A percentile compares a stretch with the other conserved stretches of the same genome.
Conservation (phyloP, 2,113 vertebrate species). For the Tautogolabrus adspersus region DNA sequence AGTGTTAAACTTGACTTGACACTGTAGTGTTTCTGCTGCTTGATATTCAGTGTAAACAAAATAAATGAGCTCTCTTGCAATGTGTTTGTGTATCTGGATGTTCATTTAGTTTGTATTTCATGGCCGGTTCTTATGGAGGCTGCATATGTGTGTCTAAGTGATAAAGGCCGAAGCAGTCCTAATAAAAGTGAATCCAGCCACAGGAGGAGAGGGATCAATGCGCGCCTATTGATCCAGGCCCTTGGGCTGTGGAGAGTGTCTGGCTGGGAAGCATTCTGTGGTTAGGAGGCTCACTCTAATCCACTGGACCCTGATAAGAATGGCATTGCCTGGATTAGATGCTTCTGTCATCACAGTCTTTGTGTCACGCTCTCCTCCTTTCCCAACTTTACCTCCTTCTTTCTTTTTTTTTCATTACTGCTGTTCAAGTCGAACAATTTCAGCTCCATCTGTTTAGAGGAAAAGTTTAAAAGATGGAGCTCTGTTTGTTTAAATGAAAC, state of each 20-base stretch:
- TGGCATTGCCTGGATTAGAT: constrained; percentile 86
- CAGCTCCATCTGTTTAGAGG: constrained; percentile 43
- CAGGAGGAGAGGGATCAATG: constrained; percentile 83
- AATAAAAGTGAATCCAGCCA: constrained; percentile 83
- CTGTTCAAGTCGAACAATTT: constrained; percentile 64
- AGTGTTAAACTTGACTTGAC: constrained; percentile 37
- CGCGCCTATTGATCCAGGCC: constrained; percentile 83
- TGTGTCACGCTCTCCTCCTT: constrained; percentile 73
- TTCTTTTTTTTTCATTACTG: constrained; percentile 69
- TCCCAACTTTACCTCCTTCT: constrained; percentile 57
- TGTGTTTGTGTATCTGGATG: not conserved
- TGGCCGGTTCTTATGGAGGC: constrained; percentile 29
- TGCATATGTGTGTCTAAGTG: constrained; percentile 53
- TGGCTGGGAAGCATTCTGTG: constrained; percentile 83
- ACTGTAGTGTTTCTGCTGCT: not conserved
- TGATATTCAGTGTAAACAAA: constrained; percentile 48
- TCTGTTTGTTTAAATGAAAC: constrained; percentile 21
- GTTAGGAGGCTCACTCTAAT: constrained; percentile 85
- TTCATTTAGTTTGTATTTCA: constrained; percentile 22
- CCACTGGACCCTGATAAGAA: constrained; percentile 88
- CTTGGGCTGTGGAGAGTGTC: constrained; percentile 80
- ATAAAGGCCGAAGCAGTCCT: constrained; percentile 74
- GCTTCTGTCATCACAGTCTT: constrained; percentile 81
- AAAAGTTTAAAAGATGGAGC: constrained; percentile 32
- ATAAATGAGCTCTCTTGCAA: constrained; percentile 27